A percentile compares a stretch with the other conserved stretches of the same genome.
Evolutionary conservation across 2,797 vertebrate genomes (phyloP).

Genomic region (Balearica regulorum): DNA sequence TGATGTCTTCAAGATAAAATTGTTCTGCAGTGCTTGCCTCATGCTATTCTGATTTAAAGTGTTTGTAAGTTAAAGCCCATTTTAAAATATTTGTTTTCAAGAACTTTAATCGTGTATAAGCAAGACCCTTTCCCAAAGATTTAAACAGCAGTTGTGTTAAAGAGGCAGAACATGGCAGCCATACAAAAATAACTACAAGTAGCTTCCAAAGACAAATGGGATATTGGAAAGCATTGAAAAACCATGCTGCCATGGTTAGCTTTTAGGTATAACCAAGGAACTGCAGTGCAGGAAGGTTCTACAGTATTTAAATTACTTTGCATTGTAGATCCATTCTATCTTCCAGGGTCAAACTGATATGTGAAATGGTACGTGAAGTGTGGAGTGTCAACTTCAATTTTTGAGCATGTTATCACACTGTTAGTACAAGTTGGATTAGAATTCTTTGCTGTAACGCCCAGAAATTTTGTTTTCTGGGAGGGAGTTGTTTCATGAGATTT

Average conservation of each 20-base stretch:
- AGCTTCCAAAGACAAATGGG: neutral
- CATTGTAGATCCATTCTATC: neutral
- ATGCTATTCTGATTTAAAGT: neutral
- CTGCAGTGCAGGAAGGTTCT: neutral
- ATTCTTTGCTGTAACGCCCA: neutral
- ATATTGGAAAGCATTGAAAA: neutral
- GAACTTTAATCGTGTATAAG: neutral
- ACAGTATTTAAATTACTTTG: neutral
- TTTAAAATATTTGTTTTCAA: neutral
- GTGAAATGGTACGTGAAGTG: neutral
- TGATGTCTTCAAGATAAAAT: neutral
- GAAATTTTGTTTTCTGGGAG: neutral
- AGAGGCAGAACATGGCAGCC: neutral
- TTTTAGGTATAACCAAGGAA: neutral
- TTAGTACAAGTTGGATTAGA: neutral
- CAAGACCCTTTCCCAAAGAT: neutral
- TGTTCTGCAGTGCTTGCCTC: neutral
- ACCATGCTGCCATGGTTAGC: neutral
- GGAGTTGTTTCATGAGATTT: neutral
- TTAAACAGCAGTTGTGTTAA: neutral
- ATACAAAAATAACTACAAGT: neutral
- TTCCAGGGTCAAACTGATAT: neutral
- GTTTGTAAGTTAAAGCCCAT: neutral
- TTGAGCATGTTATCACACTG: neutral
- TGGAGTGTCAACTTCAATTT: neutral